A percentile compares a stretch with the other conserved stretches of the same genome.
These are phyloP conservation scores for Julus scanicus DNA, from an alignment of 2,888 invertebrate species.

Conservation along the genomic window DNA sequence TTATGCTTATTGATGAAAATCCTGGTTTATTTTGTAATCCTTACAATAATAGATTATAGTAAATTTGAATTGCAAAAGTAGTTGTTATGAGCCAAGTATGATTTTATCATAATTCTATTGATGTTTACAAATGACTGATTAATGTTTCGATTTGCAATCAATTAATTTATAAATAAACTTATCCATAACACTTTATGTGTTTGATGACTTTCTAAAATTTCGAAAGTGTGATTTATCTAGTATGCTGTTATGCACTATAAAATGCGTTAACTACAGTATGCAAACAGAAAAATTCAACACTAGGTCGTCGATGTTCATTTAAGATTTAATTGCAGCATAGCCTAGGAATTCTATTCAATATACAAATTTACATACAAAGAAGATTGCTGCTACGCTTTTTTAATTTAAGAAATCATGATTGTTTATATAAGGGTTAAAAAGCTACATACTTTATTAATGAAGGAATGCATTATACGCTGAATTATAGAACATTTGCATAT, in stretches of 20 bases:
- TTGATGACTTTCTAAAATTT: not conserved
- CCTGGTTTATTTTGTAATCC: no score
- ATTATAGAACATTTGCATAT: not conserved
- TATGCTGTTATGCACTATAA: not conserved
- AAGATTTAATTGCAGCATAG: not conserved
- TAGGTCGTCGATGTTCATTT: not conserved
- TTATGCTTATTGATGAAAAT: no score
- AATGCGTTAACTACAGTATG: not conserved
- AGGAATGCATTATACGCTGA: not conserved
- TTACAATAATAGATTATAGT: no score
- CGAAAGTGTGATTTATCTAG: not conserved
- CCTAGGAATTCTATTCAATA: not conserved
- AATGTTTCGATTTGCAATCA: no score
- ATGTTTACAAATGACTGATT: no score
- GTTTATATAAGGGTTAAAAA: not conserved
- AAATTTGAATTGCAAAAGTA: no score
- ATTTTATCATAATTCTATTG: no score
- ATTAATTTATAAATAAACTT: no score
- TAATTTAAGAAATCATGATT: not conserved
- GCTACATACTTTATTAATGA: not conserved
- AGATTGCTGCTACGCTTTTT: not conserved
- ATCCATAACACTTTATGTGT: no score
- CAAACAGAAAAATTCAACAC: not conserved
- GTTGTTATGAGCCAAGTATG: no score
- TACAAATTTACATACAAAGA: constrained; percentile 3